Evolutionary conservation across 92 coral and sea anemone species (phyloP).

Genomic region (Nematostella vectensis): DNA sequence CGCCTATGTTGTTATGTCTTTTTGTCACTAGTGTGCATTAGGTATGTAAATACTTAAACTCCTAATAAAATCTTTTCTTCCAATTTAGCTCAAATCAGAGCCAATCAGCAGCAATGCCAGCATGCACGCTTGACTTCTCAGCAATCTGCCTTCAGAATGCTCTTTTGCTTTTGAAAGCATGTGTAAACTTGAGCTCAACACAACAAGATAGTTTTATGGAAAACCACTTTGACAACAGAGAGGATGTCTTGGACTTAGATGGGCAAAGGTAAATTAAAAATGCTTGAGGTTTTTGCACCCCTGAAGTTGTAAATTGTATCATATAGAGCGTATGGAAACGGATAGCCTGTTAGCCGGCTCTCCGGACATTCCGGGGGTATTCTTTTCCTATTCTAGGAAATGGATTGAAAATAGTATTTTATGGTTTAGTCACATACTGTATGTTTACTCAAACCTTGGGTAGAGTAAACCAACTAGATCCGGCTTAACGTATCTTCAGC

Average conservation of each 20-base stretch:
- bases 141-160: conserved; percentile 94
- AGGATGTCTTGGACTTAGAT: conserved; percentile 54
- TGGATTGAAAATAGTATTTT: too few relatives aligned
- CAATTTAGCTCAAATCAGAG: conserved; percentile 37
- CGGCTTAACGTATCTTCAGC: too few relatives aligned
- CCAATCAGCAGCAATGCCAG: conserved; percentile 99
- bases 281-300: too few relatives aligned
- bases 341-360: too few relatives aligned
- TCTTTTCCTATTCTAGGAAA: too few relatives aligned
- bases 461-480: too few relatives aligned
- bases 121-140: conserved; percentile 89
- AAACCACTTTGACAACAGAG: conserved; percentile 36
- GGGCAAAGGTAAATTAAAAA: conserved; percentile 28
- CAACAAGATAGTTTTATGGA: conserved; percentile 45
- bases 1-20: too few relatives aligned
- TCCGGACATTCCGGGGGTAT: too few relatives aligned
- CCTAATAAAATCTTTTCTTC: not conserved
- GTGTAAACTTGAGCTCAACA: conserved; percentile 12
- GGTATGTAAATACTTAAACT: not conserved
- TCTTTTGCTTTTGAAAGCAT: conserved; percentile 57
- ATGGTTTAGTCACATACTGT: too few relatives aligned
- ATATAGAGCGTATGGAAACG: too few relatives aligned
- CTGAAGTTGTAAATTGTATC: too few relatives aligned
- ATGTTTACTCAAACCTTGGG: too few relatives aligned
- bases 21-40: not conserved